phyloP scores from a whole-genome alignment of 2,888 invertebrate species.

The Branchellion lobata region DNA sequence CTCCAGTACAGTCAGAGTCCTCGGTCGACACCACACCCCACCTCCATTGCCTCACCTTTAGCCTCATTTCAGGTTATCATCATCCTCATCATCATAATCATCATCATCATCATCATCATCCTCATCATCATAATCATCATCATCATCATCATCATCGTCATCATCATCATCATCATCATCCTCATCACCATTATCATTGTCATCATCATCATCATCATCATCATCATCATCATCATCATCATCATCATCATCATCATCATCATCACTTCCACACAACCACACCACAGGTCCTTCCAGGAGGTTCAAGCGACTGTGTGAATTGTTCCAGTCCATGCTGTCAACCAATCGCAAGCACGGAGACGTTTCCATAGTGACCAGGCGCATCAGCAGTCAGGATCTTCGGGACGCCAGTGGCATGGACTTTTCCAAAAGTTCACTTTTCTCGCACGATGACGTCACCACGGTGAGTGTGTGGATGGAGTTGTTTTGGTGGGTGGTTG shows the following conservation, averaged over 20 bases:
- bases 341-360: constrained; percentile 56
- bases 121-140: constrained; percentile 15
- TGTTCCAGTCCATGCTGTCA: constrained; percentile 71
- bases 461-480: neutral
- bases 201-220: too few species aligned
- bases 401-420: neutral
- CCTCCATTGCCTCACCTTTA: constrained; percentile 89
- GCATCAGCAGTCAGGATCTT: constrained; percentile 59
- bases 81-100: neutral
- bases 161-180: constrained; percentile 2
- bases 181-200: too few species aligned
- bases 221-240: too few species aligned
- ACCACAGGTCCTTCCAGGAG: constrained; percentile 84
- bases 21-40: constrained; percentile 53
- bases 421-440: constrained; percentile 21
- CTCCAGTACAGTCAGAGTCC: constrained; percentile 57
- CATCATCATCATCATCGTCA: constrained; percentile 19
- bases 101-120: neutral
- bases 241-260: neutral
- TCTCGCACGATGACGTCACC: neutral
- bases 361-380: constrained; percentile 54
- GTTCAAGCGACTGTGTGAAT: constrained; percentile 91
- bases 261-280: neutral
- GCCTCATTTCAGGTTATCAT: constrained; percentile 79
- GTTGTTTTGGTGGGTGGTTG: neutral